Conservation (phyloP, 2,113 vertebrate genomes). For the Ptychochromis oligacanthus region DNA sequence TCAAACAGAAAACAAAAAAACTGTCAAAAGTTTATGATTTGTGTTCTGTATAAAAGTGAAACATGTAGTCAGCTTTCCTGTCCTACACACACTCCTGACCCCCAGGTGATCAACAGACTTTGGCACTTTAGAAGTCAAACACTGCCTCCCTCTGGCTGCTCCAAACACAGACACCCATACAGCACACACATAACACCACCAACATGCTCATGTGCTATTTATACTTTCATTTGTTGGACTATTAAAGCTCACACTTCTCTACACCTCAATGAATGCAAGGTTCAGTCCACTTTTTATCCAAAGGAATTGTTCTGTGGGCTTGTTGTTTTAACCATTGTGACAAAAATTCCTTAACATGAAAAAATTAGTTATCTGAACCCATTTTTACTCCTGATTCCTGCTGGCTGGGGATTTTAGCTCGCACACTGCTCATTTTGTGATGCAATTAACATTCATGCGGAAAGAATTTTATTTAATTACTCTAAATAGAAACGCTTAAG, state of each 20-base stretch:
- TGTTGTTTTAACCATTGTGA: not conserved
- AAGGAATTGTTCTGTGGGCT: not conserved
- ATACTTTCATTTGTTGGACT: accelerated
- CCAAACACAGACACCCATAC: not conserved
- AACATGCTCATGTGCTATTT: not conserved
- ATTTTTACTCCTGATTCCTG: not conserved
- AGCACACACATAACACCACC: accelerated
- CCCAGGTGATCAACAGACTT: not conserved
- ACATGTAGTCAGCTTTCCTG: not conserved
- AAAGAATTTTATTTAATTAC: not conserved
- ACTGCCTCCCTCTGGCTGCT: not conserved
- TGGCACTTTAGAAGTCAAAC: not conserved
- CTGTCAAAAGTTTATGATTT: not conserved
- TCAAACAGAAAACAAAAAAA: not conserved
- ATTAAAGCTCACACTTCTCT: too few relatives aligned
- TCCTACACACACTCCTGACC: not conserved
- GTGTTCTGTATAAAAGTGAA: not conserved
- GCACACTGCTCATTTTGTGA: too few relatives aligned
- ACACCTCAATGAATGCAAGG: too few relatives aligned
- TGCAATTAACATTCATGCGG: not conserved
- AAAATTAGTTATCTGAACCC: too few relatives aligned
- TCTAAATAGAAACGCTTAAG: not conserved
- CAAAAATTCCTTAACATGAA: not conserved
- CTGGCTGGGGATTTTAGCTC: accelerated
- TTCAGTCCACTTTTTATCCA: too few relatives aligned